Conservation (phyloP, 1,140 invertebrate genomes). For the Drosophila azteca region DNA sequence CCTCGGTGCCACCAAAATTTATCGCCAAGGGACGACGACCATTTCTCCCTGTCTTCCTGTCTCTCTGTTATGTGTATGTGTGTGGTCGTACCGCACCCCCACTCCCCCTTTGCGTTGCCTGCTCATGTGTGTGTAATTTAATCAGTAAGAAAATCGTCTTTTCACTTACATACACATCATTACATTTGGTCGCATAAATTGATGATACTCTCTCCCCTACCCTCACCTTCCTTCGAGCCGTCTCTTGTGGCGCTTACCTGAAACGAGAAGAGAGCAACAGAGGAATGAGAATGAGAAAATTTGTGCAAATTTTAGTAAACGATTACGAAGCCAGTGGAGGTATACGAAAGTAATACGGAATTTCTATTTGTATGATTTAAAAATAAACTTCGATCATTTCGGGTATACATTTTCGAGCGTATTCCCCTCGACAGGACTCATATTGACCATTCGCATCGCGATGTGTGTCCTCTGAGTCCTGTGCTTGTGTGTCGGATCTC, state of each 20-base stretch:
- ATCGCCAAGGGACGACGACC: constrained; percentile 23
- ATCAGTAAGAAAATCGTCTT: constrained; percentile 74
- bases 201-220: constrained; percentile 27
- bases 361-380: neutral
- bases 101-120: neutral
- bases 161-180: constrained; percentile 69
- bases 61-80: neutral
- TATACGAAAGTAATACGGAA: neutral
- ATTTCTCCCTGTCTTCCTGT: constrained; percentile 6
- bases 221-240: no score
- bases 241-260: constrained; percentile 53
- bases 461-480: no score
- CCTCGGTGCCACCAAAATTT: constrained; percentile 18
- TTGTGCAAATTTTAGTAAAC: constrained; percentile 6
- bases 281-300: constrained; percentile 20
- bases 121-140: constrained; percentile 62
- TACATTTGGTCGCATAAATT: constrained; percentile 66
- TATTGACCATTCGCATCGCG: no score
- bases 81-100: no score
- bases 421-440: no score
- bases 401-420: no score
- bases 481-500: constrained; percentile 19
- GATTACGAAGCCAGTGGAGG: constrained; percentile 9
- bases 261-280: constrained; percentile 17
- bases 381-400: no score